Evolutionary conservation across 2,797 vertebrate genomes (phyloP).

Genomic region (Pagetopsis macropterus): DNA sequence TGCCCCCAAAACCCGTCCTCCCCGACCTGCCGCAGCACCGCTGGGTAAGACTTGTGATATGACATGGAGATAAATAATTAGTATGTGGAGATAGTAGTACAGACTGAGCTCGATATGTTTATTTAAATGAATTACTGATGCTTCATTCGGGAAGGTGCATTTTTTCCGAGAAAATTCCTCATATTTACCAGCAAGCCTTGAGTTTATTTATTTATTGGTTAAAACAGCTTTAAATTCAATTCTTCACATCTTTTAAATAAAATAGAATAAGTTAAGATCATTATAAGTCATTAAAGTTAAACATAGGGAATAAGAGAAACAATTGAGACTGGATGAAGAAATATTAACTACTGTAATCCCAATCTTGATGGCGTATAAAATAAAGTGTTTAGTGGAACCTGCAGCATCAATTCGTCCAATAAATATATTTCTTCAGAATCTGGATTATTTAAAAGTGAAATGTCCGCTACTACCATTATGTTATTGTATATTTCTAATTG

Average conservation of each 20-base stretch:
- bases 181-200: no score
- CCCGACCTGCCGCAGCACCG: conserved; percentile 86
- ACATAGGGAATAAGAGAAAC: background rate
- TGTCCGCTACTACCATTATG: no score
- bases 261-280: background rate
- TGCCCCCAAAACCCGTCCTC: conserved; percentile 81
- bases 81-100: background rate
- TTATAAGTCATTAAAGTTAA: background rate
- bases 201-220: no score
- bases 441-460: no score
- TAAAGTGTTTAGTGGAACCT: background rate
- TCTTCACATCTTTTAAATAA: background rate
- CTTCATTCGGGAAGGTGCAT: background rate
- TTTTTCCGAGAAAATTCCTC: no score
- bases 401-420: background rate
- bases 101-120: background rate
- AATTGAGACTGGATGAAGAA: background rate
- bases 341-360: background rate
- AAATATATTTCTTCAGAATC: no score
- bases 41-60: conserved; percentile 83
- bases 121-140: background rate
- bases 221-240: background rate
- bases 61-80: background rate
- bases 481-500: background rate
- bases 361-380: background rate